Evolutionary conservation across 2,888 invertebrate genomes (phyloP).

Genomic region (Xanthia icteritia): DNA sequence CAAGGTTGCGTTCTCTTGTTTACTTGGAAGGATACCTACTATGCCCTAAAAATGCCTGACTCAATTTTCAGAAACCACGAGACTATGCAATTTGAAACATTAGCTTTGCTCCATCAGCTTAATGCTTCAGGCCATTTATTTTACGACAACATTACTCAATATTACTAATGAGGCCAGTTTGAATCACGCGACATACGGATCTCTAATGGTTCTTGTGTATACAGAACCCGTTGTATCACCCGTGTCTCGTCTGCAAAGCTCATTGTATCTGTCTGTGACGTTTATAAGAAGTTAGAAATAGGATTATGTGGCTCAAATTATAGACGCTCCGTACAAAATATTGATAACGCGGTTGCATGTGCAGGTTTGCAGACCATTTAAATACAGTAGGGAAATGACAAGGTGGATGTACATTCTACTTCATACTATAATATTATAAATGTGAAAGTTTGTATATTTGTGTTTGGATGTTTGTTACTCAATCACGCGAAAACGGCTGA

Average conservation of each 20-base stretch:
- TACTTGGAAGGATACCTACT: background rate
- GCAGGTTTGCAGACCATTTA: too few species aligned
- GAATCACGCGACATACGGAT: constrained; percentile 51
- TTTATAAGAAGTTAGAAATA: too few species aligned
- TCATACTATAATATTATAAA: too few species aligned
- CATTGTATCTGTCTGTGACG: too few species aligned
- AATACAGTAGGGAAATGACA: too few species aligned
- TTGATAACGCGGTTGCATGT: too few species aligned
- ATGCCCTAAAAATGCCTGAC: too few species aligned
- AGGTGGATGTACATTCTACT: too few species aligned
- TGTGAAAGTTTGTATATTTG: too few species aligned
- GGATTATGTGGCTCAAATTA: background rate
- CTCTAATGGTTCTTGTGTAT: constrained; percentile 33
- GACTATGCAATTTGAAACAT: constrained; percentile 34
- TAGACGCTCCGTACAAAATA: background rate
- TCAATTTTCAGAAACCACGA: background rate
- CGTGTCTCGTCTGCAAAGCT: background rate
- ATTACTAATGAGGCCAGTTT: constrained; percentile 57
- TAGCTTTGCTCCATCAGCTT: constrained; percentile 51
- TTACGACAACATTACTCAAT: constrained; percentile 62
- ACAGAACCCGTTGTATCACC: background rate
- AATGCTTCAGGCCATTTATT: constrained; percentile 58
- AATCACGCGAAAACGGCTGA: too few species aligned
- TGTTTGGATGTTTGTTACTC: too few species aligned
- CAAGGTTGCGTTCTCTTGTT: background rate